Conservation (phyloP, 2,113 vertebrate genomes). For the Taxidea taxus region DNA sequence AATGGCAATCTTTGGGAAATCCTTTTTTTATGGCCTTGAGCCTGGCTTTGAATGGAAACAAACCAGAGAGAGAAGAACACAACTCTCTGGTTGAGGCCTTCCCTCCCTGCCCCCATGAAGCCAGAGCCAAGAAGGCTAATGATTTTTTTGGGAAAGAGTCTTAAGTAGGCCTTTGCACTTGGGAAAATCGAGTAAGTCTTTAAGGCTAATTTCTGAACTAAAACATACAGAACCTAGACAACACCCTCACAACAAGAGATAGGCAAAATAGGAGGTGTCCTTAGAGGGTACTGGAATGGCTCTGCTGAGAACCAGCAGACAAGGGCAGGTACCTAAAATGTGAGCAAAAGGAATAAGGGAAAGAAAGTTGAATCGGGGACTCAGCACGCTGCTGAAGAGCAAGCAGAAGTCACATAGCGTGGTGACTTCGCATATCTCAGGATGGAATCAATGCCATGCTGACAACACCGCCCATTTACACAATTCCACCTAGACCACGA, state of each 20-base stretch:
- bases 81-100: background rate
- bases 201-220: background rate
- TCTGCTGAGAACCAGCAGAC: background rate
- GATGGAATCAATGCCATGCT: background rate
- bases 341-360: background rate
- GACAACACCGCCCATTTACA: rapidly evolving
- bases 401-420: background rate
- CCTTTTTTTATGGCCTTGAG: background rate
- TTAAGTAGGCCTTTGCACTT: background rate
- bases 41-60: background rate
- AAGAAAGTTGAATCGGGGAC: background rate
- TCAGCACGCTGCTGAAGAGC: background rate
- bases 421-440: background rate
- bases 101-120: background rate
- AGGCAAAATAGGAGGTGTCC: background rate
- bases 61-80: background rate
- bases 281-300: background rate
- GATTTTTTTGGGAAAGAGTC: background rate
- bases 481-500: background rate
- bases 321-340: background rate
- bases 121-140: background rate
- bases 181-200: background rate
- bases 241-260: background rate
- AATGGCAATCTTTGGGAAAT: background rate
- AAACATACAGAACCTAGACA: background rate